Evolutionary conservation across 1,140 invertebrate genomes (phyloP), one percentile per base, ranked within the genome.

Genomic region (Tetraneura akinire): DNA sequence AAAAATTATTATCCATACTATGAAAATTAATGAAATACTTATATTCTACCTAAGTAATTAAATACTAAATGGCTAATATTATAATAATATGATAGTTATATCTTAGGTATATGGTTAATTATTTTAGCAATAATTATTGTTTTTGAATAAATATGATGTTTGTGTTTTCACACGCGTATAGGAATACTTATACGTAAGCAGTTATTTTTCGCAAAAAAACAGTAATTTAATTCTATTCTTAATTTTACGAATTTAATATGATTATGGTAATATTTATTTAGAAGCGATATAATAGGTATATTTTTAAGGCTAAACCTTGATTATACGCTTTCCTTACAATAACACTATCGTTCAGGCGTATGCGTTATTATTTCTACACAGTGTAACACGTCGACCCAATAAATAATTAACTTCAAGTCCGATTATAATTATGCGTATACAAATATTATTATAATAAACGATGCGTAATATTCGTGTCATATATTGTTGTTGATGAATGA

Each of bases 311-410:
- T 16, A 49, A 47, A 49, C 66, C 45, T 70, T 49, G 66, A 70
- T 70, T 70, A 49, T 49, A 70, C 66, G 66, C 66, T 49, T 70
- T 70, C 66, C 8, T 70, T 70, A 16, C 16, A 49, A 70, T 14
- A n/a, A n/a, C n/a, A n/a, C n/a, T n/a, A n/a, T 70, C 21, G 45
- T 49, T 70, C 23, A 9, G 26, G 21, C n/a, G 49, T 45, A 70
- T 53, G 8, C 51, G 29, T 49, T 66, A 45, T 68, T 49, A 42
- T 21, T 14, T 70, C 14, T 70, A 49, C 14, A 70, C 23, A 23
- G n/a, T 21, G 23, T 26, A 29, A 49, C 21, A 49, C 64, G 47
- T 4, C 16, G 23, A 14, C 10, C 14, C 9, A 26, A 29, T 49
- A 49, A 9, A 70, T n/a, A n/a, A 49, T 49, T 29, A 18, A 8